A percentile compares a stretch with the other conserved stretches of the same genome.
Evolutionary conservation across 2,888 invertebrate genomes (phyloP).

Genomic region (Meghimatium bilineatum): DNA sequence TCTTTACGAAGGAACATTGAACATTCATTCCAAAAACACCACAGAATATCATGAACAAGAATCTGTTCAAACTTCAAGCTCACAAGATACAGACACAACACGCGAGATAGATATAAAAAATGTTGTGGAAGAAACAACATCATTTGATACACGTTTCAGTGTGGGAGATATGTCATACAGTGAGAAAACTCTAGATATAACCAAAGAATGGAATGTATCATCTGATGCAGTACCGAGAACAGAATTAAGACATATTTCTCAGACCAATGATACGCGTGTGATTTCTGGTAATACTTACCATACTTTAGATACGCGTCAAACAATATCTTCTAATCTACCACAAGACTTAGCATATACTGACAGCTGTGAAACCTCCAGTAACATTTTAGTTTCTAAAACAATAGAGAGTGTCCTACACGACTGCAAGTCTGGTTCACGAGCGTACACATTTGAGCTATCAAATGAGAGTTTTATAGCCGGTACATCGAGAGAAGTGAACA

Average conservation of each 20-base stretch:
- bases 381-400: neutral
- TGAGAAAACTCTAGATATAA: neutral
- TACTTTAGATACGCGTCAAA: neutral
- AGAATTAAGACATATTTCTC: neutral
- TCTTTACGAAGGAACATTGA: neutral
- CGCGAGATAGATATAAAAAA: neutral
- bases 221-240: neutral
- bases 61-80: neutral
- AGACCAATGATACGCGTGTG: neutral
- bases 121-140: neutral
- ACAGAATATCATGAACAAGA: neutral
- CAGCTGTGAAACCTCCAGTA: neutral
- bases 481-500: neutral
- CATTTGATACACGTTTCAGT: neutral
- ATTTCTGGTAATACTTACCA: neutral
- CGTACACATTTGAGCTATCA: neutral
- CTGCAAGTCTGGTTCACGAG: neutral
- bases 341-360: neutral
- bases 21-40: neutral
- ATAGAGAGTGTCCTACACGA: neutral
- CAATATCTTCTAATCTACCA: neutral
- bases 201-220: neutral
- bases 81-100: neutral
- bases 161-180: neutral
- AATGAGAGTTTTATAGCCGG: neutral